phyloP scores from a whole-genome alignment of 2,888 invertebrate species.

The Willowsia nigromaculata region DNA sequence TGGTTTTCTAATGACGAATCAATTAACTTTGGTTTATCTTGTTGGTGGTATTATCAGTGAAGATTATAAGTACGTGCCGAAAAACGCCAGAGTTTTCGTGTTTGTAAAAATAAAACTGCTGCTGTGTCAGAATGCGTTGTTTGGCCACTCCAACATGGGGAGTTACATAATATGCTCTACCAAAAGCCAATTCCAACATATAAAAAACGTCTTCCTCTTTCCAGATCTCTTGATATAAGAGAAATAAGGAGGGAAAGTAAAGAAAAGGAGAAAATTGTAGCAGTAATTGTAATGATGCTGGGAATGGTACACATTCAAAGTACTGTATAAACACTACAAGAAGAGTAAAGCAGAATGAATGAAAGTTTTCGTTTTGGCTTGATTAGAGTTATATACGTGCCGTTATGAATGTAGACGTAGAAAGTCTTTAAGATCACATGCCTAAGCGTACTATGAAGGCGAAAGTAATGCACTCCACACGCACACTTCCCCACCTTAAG shows the following conservation, averaged over 20 bases:
- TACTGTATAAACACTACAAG: constrained; percentile 19
- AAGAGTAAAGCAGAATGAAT: constrained; percentile 22
- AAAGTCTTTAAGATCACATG: neutral
- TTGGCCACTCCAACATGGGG: too few relatives aligned
- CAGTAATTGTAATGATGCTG: constrained; percentile 43
- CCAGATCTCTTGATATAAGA: too few relatives aligned
- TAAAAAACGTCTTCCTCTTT: too few relatives aligned
- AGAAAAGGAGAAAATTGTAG: constrained; percentile 37
- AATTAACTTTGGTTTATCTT: constrained; percentile 69
- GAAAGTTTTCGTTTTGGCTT: constrained; percentile 31
- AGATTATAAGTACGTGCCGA: constrained; percentile 41
- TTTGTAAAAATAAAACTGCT: too few relatives aligned
- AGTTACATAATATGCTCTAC: too few relatives aligned
- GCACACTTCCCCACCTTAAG: neutral
- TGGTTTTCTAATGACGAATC: constrained; percentile 63
- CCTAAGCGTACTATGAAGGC: neutral
- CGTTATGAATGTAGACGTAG: neutral
- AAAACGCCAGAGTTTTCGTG: neutral
- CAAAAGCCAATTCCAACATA: too few relatives aligned
- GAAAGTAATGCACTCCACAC: neutral
- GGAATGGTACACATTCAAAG: constrained; percentile 16
- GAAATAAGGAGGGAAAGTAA: neutral
- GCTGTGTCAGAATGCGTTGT: too few relatives aligned
- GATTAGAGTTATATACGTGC: constrained; percentile 1
- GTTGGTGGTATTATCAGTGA: constrained; percentile 41